Evolutionary conservation across 2,797 vertebrate genomes (phyloP).

Genomic region (Serranus cabrilla): DNA sequence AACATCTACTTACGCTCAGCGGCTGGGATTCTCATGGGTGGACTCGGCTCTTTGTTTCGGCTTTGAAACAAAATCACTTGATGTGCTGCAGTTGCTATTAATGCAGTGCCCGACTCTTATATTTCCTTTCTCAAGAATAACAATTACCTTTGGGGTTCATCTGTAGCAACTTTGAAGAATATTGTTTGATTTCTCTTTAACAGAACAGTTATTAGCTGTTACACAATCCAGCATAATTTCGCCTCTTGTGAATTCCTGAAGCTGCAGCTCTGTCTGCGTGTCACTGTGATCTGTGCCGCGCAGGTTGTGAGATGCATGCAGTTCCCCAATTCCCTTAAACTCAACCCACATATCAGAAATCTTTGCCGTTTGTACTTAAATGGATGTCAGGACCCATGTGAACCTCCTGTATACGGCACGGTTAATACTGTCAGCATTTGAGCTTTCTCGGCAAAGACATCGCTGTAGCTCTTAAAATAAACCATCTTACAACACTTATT

Average conservation of each 20-base stretch:
- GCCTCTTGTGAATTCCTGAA: constrained; percentile 45
- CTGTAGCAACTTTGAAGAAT: constrained; percentile 38
- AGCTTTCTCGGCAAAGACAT: not conserved
- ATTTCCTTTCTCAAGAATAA: constrained; percentile 67
- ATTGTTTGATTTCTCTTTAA: constrained; percentile 61
- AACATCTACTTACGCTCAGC: constrained; percentile 60
- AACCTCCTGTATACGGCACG: constrained; percentile 3
- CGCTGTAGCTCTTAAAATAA: constrained; percentile 19
- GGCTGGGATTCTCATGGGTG: constrained; percentile 64
- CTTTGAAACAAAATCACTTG: constrained; percentile 72
- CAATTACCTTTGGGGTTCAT: constrained; percentile 66
- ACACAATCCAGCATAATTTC: constrained; percentile 19
- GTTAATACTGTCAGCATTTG: constrained; percentile 15
- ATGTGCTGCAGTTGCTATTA: constrained; percentile 56
- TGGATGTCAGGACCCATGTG: constrained; percentile 13
- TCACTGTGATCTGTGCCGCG: constrained; percentile 39
- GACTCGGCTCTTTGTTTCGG: constrained; percentile 59
- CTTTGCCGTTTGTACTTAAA: constrained; percentile 33
- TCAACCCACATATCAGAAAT: constrained; percentile 24
- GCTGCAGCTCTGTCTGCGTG: constrained; percentile 30
- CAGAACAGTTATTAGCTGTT: constrained; percentile 55
- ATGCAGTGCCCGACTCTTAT: constrained; percentile 34
- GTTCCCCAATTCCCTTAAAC: constrained; percentile 38
- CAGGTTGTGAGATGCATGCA: constrained; percentile 22
- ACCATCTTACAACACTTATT: not conserved